A percentile compares a stretch with the other conserved stretches of the same genome.
These are phyloP conservation scores for Microchirus variegatus DNA, from an alignment of 2,797 vertebrate genomes.

Conservation along the genomic window DNA sequence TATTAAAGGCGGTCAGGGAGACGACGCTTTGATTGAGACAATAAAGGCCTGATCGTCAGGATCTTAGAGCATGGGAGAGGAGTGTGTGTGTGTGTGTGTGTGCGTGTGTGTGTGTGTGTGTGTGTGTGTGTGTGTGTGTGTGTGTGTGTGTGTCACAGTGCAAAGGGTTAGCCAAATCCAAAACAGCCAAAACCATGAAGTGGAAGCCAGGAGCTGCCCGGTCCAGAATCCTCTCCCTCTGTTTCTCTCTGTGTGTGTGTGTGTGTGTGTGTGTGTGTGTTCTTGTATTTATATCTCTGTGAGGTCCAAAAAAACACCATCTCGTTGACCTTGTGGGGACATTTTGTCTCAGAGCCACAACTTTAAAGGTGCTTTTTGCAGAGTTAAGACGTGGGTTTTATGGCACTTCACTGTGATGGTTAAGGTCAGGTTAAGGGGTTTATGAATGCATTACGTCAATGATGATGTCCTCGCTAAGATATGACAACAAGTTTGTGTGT, in stretches of 20 bases:
- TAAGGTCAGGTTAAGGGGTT: no score
- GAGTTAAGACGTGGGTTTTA: no score
- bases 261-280: constrained; percentile 24
- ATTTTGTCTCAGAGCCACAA: background rate
- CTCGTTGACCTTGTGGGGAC: no score
- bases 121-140: constrained; percentile 38
- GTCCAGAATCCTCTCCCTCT: constrained; percentile 41
- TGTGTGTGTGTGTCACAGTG: constrained; percentile 49
- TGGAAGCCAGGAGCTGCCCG: constrained; percentile 78
- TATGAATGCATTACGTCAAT: no score
- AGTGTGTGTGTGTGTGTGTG: constrained; percentile 40
- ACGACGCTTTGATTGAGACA: constrained; percentile 84
- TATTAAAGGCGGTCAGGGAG: constrained; percentile 84
- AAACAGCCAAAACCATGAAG: constrained; percentile 78
- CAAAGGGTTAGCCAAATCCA: constrained; percentile 77
- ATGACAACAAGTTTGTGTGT: constrained; percentile 1
- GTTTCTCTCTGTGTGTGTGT: constrained; percentile 27
- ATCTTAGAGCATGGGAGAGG: constrained; percentile 82
- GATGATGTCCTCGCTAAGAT: no score
- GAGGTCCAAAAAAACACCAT: no score
- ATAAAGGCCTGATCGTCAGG: constrained; percentile 82
- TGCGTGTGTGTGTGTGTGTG: constrained; percentile 32
- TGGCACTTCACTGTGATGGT: no score
- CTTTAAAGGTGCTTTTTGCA: no score
- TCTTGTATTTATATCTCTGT: no score